Base-by-base conservation (phyloP, 2,797 vertebrate genomes). In the Holocentrus rufus region DNA sequence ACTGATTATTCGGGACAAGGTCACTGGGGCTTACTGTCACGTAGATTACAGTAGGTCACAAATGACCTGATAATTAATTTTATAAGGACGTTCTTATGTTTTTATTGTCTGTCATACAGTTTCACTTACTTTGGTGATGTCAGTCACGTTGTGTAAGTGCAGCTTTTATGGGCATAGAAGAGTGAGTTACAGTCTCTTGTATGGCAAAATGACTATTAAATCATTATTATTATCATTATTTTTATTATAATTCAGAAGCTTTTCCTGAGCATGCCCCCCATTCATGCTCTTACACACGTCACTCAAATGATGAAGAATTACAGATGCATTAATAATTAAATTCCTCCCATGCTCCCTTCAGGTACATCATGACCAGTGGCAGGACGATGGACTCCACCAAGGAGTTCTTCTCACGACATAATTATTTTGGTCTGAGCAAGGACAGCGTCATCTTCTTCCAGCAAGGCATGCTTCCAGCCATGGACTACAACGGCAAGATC, bases 351-450 rank as follows among this genome's bases (percentile, higher is more conserved):
- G 64, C 78, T 66, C 15, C 23, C 69, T 76, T 74, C 75, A 99
- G 98, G 98, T 99, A 99, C 90, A 98, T 99, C 67, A 99, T 99
- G 98, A 98, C 97, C 46, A 99, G 97, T 0, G 96, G 97, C 30
- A 92, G 96, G 68, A 99, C 97, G 1, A 97, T 98, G 96, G 94
- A 95, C 20, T 93, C 94, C 23, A 99, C 97, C 1, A 92, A 93
- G 83, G 94, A 95, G 1, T 99, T 96, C 89, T 99, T 99, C 84
- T 84, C 85, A 17, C 91, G 73, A 30, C 95, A 96, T 80, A 90
- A 80, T 36, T 95, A 95, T 85, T 99, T 99, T 77, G 97, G 98
- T 46, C 88, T 99, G 79, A 92, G 93, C 39, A 91, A 95, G 82
- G 92, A 94, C 84, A 94, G 96, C 0, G 80, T 99, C 2, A 75